Base-by-base conservation (phyloP, 2,797 vertebrate species). In the Esox lucius region DNA sequence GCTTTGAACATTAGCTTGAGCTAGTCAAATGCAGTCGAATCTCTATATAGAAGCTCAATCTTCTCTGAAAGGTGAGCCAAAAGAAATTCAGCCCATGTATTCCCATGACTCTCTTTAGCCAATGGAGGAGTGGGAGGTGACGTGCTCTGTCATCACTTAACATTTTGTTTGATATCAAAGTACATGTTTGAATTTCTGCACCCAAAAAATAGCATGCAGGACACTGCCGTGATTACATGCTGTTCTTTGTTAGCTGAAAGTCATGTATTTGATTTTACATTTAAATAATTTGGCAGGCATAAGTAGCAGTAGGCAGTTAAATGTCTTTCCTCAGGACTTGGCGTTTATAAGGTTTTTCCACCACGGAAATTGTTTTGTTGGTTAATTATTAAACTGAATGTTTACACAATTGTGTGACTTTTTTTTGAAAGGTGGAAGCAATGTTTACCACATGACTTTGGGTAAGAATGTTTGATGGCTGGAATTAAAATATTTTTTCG, bases 281-380 rank as follows among this genome's bases (percentile, higher is more conserved):
- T 39, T 39, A 33, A 33, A 33, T 33, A 33, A 33, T 33, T 5
- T 33, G 5, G 33, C 33, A 33, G 33, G 33, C 33, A 33, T 5
- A n/a, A n/a, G n/a, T 82, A 83, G 75, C 61, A 78, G 71, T 78
- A 68, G 69, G 77, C 77, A 81, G 28, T 86, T 79, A 88, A 87
- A 68, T 61, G 67, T 80, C 73, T 88, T 71, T 86, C 86, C 72
- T 72, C 69, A 75, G 51, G 86, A 81, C 77, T 79, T 83, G 79
- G 79, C 84, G 59, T 76, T 81, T 61, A 9, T 33, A 35, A 16
- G 46, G 31, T 85, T 88, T 85, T 89, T 87, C 87, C 85, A 88
- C 73, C 68, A 70, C 48, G 75, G 33, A 72, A 81, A 79, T 70
- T 42, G 73, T 72, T 80, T 75, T 79, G 82, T 87, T 85, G 61